A percentile compares a stretch with the other conserved stretches of the same genome.
These are phyloP conservation scores for Artemia franciscana DNA, from an alignment of 1,140 invertebrate genomes.

Conservation along the genomic window DNA sequence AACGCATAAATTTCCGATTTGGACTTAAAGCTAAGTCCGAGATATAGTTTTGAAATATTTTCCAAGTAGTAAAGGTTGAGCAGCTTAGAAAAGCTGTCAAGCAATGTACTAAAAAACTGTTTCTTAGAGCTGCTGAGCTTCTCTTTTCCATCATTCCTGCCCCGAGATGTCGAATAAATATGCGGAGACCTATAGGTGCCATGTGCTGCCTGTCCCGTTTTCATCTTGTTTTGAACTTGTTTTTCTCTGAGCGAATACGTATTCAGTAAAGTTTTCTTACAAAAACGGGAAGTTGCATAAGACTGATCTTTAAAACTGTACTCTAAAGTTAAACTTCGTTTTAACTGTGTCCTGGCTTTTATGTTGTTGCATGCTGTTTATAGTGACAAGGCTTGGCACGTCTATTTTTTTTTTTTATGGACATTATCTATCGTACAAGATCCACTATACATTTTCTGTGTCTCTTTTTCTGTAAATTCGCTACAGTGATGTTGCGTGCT, in stretches of 20 bases:
- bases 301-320: neutral
- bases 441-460: too few relatives aligned
- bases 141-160: neutral
- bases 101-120: neutral
- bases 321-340: neutral
- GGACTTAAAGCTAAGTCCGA: neutral
- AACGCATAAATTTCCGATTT: neutral
- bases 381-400: too few relatives aligned
- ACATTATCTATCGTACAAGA: too few relatives aligned
- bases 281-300: neutral
- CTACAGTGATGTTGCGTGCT: too few relatives aligned
- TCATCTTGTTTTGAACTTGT: neutral
- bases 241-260: neutral
- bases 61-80: neutral
- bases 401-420: too few relatives aligned
- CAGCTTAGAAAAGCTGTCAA: neutral
- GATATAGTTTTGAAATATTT: neutral
- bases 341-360: too few relatives aligned
- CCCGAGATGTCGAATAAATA: neutral
- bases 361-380: too few relatives aligned
- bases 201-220: neutral
- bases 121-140: neutral
- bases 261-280: neutral
- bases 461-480: too few relatives aligned
- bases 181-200: neutral